phyloP scores from a whole-genome alignment of 2,888 invertebrate genomes.

The Drosophila bunnanda region DNA sequence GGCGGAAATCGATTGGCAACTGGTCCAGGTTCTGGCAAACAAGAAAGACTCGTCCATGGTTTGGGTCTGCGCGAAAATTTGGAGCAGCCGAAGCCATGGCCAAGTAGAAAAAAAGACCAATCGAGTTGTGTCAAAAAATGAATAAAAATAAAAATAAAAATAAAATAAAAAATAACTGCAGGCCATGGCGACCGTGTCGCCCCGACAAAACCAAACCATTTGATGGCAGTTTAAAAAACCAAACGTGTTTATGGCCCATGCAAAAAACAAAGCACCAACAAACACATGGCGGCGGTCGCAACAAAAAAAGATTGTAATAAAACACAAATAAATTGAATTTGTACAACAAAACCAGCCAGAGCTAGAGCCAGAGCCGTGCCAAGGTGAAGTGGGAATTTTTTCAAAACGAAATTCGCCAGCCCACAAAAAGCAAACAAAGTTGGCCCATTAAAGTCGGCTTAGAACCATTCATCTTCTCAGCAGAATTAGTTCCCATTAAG shows the following conservation, averaged over 20 bases:
- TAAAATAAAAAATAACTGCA: constrained; percentile 58
- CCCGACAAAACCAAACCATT: constrained; percentile 56
- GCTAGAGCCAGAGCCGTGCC: constrained; percentile 22
- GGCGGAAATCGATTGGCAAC: constrained; percentile 53
- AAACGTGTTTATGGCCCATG: constrained; percentile 75
- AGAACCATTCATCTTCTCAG: constrained; percentile 41
- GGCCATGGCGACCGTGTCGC: constrained; percentile 66
- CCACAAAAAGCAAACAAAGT: constrained; percentile 31
- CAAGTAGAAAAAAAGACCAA: constrained; percentile 47
- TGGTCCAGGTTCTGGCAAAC: constrained; percentile 53
- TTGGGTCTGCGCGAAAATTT: constrained; percentile 61
- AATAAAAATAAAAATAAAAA: constrained; percentile 44
- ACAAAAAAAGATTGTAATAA: constrained; percentile 46
- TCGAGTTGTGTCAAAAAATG: constrained; percentile 46
- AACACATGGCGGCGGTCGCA: constrained; percentile 26
- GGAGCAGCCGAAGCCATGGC: constrained; percentile 72
- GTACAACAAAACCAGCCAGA: constrained; percentile 37
- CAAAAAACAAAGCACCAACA: constrained; percentile 47
- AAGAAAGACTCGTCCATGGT: constrained; percentile 67
- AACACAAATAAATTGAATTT: constrained; percentile 67
- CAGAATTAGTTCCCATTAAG: constrained; percentile 38
- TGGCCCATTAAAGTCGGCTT: constrained; percentile 45
- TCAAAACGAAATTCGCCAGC: constrained; percentile 35
- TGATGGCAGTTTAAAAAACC: constrained; percentile 52
- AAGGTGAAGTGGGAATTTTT: constrained; percentile 66